Evolutionary conservation across 1,140 invertebrate species (phyloP).

Genomic region (Drosophila pandora): DNA sequence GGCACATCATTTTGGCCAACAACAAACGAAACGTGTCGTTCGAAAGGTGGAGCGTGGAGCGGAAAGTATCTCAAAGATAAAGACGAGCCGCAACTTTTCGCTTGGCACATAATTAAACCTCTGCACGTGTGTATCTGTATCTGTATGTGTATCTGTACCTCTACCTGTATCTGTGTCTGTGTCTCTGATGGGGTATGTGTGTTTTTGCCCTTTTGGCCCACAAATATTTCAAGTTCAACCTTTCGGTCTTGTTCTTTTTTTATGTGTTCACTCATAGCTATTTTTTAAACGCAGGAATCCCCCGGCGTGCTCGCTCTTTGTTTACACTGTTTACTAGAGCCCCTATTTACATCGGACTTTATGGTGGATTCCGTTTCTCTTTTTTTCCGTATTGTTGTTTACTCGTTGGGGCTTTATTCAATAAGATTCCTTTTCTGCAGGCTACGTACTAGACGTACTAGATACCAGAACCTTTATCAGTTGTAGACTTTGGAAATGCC

Average conservation of each 20-base stretch:
- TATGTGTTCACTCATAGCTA: slow-evolving; percentile 1
- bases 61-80: slow-evolving; percentile 49
- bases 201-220: slow-evolving; percentile 37
- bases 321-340: slow-evolving; percentile 43
- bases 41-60: slow-evolving; percentile 30
- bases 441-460: slow-evolving; percentile 1
- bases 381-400: slow-evolving; percentile 44
- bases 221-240: slow-evolving; percentile 58
- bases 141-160: slow-evolving; percentile 6
- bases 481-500: slow-evolving; percentile 25
- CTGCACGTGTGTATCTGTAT: slow-evolving; percentile 28
- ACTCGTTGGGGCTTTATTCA: slow-evolving; percentile 5
- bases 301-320: slow-evolving; percentile 26
- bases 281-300: slow-evolving; percentile 14
- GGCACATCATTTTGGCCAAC: slow-evolving; percentile 41
- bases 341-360: slow-evolving; percentile 37
- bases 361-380: slow-evolving; percentile 42
- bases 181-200: not conserved
- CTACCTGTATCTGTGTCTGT: slow-evolving; percentile 1
- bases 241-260: slow-evolving; percentile 31
- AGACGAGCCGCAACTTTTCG: slow-evolving; percentile 26
- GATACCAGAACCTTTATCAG: slow-evolving; percentile 16
- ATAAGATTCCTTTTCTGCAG: not conserved
- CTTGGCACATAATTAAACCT: slow-evolving; percentile 51
- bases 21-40: slow-evolving; percentile 63